These are phyloP conservation scores for Alfaro cultratus DNA, from an alignment of 2,797 vertebrate genomes.

Conservation along the genomic window DNA sequence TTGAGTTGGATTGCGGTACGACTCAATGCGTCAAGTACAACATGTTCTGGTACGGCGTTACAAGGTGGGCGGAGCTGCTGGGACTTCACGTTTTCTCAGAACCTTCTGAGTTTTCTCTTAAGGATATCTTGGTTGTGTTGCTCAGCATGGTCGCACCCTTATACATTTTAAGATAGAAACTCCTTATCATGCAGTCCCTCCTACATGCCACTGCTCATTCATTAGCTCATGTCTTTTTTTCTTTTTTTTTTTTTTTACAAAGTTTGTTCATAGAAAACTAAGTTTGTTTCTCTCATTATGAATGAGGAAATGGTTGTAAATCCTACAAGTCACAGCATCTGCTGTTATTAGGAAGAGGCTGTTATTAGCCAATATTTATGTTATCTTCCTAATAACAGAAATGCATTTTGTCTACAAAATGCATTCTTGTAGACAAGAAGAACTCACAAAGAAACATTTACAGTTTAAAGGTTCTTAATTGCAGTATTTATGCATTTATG, in stretches of 20 bases:
- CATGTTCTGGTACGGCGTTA: slow-evolving; percentile 47
- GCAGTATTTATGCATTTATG: not conserved
- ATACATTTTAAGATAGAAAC: slow-evolving; percentile 12
- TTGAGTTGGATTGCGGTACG: slow-evolving; percentile 28
- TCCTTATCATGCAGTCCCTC: slow-evolving; percentile 2
- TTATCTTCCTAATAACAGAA: too few relatives aligned
- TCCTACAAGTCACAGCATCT: not conserved
- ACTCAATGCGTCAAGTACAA: slow-evolving; percentile 43
- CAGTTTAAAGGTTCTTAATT: not conserved
- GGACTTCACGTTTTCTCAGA: slow-evolving; percentile 15
- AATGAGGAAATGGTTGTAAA: not conserved
- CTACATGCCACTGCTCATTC: not conserved
- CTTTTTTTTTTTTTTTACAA: not conserved
- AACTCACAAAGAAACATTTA: not conserved
- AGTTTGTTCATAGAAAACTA: not conserved
- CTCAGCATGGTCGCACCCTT: slow-evolving; percentile 34
- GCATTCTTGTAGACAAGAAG: not conserved
- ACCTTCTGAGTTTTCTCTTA: slow-evolving; percentile 31
- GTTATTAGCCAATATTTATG: too few relatives aligned
- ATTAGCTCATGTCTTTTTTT: not conserved
- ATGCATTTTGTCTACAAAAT: too few relatives aligned
- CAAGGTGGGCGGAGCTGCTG: slow-evolving; percentile 29
- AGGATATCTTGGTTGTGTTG: slow-evolving; percentile 39
- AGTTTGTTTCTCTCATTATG: not conserved
- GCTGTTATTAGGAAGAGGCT: not conserved